Percentiles rank a stretch among this genome's conserved stretches.
Conservation (phyloP, 2,113 vertebrate genomes). For the Lethenteron camtschaticum region DNA sequence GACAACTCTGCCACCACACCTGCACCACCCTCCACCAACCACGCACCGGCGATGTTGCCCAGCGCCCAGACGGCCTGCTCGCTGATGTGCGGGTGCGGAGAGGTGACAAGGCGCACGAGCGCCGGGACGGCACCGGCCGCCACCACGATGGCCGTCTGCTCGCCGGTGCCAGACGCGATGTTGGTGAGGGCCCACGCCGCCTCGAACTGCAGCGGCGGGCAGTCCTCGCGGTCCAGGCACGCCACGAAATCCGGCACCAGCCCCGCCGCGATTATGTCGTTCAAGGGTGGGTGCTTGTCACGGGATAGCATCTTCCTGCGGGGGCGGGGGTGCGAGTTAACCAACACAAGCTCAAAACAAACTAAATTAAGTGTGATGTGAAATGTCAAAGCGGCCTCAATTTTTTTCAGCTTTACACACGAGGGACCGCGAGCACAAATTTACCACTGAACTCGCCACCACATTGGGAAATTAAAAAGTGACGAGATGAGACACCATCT, state of each 20-base stretch:
- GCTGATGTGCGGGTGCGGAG: constrained; percentile 51
- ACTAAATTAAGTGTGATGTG: neutral
- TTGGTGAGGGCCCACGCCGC: constrained; percentile 78
- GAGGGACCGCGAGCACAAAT: neutral
- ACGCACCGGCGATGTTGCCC: constrained; percentile 67
- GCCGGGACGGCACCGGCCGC: constrained; percentile 57
- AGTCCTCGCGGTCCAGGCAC: constrained; percentile 42
- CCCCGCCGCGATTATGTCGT: constrained; percentile 45
- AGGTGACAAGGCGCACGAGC: constrained; percentile 46
- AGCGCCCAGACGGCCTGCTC: constrained; percentile 80
- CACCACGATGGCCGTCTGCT: constrained; percentile 58
- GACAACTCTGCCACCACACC: neutral
- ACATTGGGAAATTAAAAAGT: neutral
- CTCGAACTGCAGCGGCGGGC: constrained; percentile 65
- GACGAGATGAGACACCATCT: too few species aligned
- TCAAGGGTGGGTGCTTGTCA: constrained; percentile 68
- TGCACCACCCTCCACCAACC: too few species aligned
- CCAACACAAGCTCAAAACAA: neutral
- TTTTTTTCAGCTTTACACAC: too few species aligned
- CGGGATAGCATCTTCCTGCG: constrained; percentile 71
- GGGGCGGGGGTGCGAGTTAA: neutral
- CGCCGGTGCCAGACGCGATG: constrained; percentile 62
- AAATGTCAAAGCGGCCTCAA: neutral
- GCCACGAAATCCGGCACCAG: constrained; percentile 49
- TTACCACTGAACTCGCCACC: too few species aligned